Evolutionary conservation across 2,797 vertebrate species (phyloP).

Genomic region (Scolopax rusticola): DNA sequence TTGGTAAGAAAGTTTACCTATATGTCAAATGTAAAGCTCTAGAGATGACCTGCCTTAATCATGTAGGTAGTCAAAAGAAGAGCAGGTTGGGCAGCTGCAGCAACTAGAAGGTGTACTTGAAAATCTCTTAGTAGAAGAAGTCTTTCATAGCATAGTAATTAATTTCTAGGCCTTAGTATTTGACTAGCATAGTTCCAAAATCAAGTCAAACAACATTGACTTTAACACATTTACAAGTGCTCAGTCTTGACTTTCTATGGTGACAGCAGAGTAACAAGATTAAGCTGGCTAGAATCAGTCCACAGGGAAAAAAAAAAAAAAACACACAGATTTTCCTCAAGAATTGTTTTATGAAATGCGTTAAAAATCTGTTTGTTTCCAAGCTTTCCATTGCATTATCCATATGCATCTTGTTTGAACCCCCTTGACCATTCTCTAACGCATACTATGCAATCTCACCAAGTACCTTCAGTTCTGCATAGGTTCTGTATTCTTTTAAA

Average conservation of each 20-base stretch:
- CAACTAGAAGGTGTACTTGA: background rate
- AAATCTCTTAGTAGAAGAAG: background rate
- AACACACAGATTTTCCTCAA: background rate
- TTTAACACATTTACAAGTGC: background rate
- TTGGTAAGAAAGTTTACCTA: background rate
- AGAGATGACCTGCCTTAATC: background rate
- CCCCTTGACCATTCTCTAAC: rapidly evolving
- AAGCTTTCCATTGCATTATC: background rate
- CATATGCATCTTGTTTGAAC: background rate
- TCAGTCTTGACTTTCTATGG: background rate
- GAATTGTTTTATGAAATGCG: background rate
- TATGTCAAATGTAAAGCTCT: background rate
- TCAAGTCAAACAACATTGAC: background rate
- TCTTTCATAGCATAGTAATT: background rate
- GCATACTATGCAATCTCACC: background rate
- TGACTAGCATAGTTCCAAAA: background rate
- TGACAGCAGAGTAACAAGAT: background rate
- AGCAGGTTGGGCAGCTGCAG: background rate
- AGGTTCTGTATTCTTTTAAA: background rate
- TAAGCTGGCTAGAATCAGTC: background rate
- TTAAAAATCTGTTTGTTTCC: background rate
- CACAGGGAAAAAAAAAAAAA: background rate
- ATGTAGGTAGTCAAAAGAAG: background rate
- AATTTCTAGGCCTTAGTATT: background rate
- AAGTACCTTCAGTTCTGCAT: background rate